Conservation (phyloP, 1,140 invertebrate genomes). For the Lanistes nyassanus region DNA sequence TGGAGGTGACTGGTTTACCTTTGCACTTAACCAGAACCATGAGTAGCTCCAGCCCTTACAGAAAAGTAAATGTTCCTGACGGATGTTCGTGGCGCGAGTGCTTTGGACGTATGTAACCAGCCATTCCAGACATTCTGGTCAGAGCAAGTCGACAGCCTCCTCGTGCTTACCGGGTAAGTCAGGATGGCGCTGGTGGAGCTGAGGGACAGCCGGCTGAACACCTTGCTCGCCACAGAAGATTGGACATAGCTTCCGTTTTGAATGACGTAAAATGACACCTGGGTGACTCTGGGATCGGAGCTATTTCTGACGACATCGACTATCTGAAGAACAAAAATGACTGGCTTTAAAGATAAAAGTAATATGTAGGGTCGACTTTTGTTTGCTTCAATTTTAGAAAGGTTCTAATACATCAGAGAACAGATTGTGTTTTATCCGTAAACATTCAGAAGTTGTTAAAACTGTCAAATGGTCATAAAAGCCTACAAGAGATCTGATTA, state of each 20-base stretch:
- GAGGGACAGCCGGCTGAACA: conserved; percentile 7
- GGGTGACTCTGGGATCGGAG: conserved; percentile 7
- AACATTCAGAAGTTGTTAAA: not conserved
- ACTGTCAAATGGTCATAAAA: not conserved
- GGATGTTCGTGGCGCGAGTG: too few species aligned
- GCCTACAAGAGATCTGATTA: not conserved
- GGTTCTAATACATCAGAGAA: too few species aligned
- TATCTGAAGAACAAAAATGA: not conserved
- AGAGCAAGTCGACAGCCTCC: not conserved
- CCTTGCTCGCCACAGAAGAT: not conserved
- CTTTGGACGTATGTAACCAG: too few species aligned
- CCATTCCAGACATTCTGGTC: too few species aligned
- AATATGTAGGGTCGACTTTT: not conserved
- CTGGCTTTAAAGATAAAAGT: not conserved
- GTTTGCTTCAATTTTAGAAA: not conserved
- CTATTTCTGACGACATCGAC: not conserved
- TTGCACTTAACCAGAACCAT: too few species aligned
- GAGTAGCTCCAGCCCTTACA: too few species aligned
- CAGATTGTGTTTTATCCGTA: not conserved
- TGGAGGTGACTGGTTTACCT: too few species aligned
- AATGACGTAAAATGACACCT: conserved; percentile 17
- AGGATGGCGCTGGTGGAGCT: conserved; percentile 11
- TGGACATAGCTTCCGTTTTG: conserved; percentile 6
- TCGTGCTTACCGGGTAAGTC: conserved; percentile 7
- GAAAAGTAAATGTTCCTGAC: too few species aligned